Evolutionary conservation across 2,113 vertebrate genomes (phyloP).

Genomic region (Tyto alba): DNA sequence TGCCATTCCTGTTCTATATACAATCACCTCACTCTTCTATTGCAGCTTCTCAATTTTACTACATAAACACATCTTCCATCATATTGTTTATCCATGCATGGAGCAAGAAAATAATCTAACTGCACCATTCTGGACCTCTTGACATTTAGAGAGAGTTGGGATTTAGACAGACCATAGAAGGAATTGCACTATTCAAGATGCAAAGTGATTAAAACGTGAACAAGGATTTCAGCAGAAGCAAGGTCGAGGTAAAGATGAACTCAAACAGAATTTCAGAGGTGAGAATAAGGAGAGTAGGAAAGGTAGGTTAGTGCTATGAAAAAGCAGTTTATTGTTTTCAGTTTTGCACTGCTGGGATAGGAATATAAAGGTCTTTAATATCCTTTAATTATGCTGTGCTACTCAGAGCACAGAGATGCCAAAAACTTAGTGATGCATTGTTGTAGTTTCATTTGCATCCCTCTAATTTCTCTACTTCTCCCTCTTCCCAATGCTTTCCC

Average conservation of each 20-base stretch:
- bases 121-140: constrained; percentile 40
- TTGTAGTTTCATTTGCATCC: background rate
- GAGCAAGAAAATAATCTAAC: constrained; percentile 56
- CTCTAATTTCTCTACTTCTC: background rate
- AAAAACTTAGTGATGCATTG: background rate
- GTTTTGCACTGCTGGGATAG: background rate
- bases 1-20: background rate
- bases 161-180: constrained; percentile 5
- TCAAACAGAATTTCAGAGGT: constrained; percentile 6
- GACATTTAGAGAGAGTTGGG: constrained; percentile 41
- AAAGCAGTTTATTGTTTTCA: constrained; percentile 8
- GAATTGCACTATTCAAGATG: constrained; percentile 34
- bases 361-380: background rate
- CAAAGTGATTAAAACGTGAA: constrained; percentile 29
- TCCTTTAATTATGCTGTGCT: background rate
- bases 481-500: background rate
- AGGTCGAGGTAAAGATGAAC: constrained; percentile 56
- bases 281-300: background rate
- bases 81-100: constrained; percentile 54
- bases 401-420: background rate
- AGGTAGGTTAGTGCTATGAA: background rate
- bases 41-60: constrained; percentile 30
- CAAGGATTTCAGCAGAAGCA: constrained; percentile 48
- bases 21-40: background rate
- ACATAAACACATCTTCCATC: constrained; percentile 32